A percentile compares a stretch with the other conserved stretches of the same genome.
These are phyloP conservation scores for Melieria crassipennis DNA, from an alignment of 2,888 invertebrate genomes.

Conservation along the genomic window DNA sequence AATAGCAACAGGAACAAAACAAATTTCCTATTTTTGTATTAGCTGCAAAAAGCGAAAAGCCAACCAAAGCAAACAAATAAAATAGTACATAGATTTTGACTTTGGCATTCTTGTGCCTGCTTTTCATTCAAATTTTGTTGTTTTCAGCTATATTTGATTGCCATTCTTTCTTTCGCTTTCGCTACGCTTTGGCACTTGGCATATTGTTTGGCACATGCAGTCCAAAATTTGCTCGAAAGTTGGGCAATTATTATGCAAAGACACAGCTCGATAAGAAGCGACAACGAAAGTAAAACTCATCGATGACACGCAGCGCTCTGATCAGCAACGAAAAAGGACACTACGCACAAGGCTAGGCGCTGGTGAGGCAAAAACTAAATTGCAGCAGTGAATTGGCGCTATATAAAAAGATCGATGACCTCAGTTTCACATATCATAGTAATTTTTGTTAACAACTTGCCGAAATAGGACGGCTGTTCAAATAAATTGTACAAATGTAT, in stretches of 20 bases:
- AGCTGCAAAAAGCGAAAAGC: constrained; percentile 13
- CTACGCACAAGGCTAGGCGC: too few relatives aligned
- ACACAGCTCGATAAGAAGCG: background rate
- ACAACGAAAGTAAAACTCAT: background rate
- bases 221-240: constrained; percentile 14
- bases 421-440: too few relatives aligned
- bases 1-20: background rate
- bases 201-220: constrained; percentile 18
- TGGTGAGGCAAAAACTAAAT: too few relatives aligned
- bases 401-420: too few relatives aligned
- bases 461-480: too few relatives aligned
- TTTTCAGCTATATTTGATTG: constrained; percentile 2
- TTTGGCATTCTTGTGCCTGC: background rate
- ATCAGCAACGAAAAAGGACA: too few relatives aligned
- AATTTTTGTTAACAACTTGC: too few relatives aligned
- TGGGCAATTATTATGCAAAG: constrained; percentile 30
- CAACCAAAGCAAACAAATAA: background rate
- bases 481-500: too few relatives aligned
- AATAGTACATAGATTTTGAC: constrained; percentile 5
- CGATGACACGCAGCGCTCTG: too few relatives aligned
- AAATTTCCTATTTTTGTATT: background rate
- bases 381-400: too few relatives aligned
- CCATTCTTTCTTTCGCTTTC: constrained; percentile 3
- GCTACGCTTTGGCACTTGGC: too few relatives aligned
- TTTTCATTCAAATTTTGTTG: background rate